These are phyloP conservation scores for Sebastes hubbsi DNA, from an alignment of 2,797 vertebrate genomes.

Conservation along the genomic window DNA sequence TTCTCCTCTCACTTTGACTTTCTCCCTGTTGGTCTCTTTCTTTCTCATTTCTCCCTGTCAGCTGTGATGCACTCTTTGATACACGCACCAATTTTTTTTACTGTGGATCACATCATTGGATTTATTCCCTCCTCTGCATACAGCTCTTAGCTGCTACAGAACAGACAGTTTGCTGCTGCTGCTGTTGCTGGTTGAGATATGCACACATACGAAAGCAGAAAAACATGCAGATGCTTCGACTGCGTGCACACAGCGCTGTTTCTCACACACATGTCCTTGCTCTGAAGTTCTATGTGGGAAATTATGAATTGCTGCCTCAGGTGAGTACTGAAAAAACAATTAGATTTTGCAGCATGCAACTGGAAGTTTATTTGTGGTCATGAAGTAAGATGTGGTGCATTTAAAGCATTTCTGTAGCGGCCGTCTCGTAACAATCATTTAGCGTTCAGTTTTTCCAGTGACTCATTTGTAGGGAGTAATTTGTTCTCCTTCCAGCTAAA, in stretches of 20 bases:
- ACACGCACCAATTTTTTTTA: conserved; percentile 9
- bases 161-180: conserved; percentile 61
- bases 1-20: conserved; percentile 35
- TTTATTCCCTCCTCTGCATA: conserved; percentile 71
- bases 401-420: background rate
- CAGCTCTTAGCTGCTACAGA: conserved; percentile 61
- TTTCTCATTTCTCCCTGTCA: conserved; percentile 50
- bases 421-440: background rate
- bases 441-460: background rate
- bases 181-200: conserved; percentile 37
- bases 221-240: conserved; percentile 40
- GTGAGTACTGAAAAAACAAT: conserved; percentile 61
- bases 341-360: background rate
- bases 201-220: conserved; percentile 45
- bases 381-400: background rate
- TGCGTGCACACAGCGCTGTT: conserved; percentile 10
- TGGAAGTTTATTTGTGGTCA: conserved; percentile 5
- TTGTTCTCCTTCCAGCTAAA: conserved; percentile 3
- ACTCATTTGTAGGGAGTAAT: background rate
- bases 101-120: conserved; percentile 63
- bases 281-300: conserved; percentile 56
- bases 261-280: conserved; percentile 10
- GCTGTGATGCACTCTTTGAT: conserved; percentile 60
- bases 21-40: conserved; percentile 49
- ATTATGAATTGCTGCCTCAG: conserved; percentile 78